phyloP scores from a whole-genome alignment of 2,113 vertebrate genomes.

The Hippocampus mohnikei region DNA sequence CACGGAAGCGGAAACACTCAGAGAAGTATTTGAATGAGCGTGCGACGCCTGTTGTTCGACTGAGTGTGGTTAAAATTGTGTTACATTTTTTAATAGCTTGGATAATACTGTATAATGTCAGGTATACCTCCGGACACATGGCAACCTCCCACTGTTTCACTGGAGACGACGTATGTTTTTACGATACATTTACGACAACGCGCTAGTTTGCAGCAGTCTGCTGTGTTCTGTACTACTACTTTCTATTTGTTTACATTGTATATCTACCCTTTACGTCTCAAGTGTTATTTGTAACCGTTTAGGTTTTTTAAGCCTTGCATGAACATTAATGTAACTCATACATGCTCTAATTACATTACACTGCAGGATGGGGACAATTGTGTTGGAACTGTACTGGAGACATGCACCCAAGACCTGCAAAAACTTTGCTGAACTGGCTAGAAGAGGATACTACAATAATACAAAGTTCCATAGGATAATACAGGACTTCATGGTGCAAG shows the following conservation, averaged over 20 bases:
- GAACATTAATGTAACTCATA: neutral
- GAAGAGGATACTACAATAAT: slow-evolving; percentile 89
- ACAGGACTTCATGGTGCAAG: slow-evolving; percentile 96
- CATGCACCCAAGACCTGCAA: slow-evolving; percentile 90
- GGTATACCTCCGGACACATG: slow-evolving; percentile 87
- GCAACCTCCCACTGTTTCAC: slow-evolving; percentile 82
- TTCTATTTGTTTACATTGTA: neutral
- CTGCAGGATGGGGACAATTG: slow-evolving; percentile 84
- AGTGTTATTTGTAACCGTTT: neutral
- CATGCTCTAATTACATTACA: neutral
- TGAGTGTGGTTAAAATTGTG: neutral
- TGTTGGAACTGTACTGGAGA: slow-evolving; percentile 90
- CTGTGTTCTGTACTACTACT: neutral
- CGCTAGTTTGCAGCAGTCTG: slow-evolving; percentile 1
- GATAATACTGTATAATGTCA: slow-evolving; percentile 56
- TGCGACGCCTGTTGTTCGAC: rapidly evolving
- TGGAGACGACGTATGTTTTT: slow-evolving; percentile 86
- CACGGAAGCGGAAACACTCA: slow-evolving; percentile 26
- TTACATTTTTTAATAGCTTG: neutral
- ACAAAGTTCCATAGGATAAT: slow-evolving; percentile 93
- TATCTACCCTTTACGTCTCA: neutral
- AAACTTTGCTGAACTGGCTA: slow-evolving; percentile 88
- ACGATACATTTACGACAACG: slow-evolving; percentile 15
- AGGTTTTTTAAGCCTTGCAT: neutral
- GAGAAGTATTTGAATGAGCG: slow-evolving; percentile 4